A percentile compares a stretch with the other conserved stretches of the same genome.
These are phyloP conservation scores for Todiramphus chloris DNA, from an alignment of 2,113 vertebrate genomes.

Conservation along the genomic window DNA sequence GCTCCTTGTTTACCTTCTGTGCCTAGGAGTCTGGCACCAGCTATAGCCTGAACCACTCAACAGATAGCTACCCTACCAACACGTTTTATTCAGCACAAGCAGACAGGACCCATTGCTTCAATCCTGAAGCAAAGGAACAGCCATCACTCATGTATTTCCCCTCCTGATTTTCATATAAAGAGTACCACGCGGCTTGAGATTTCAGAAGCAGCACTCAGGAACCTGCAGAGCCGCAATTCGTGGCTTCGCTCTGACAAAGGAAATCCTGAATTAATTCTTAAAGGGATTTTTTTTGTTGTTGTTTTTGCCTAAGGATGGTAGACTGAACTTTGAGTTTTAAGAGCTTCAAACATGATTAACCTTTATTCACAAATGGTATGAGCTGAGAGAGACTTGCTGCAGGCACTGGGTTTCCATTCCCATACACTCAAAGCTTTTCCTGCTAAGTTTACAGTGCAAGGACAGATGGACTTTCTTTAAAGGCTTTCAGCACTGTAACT, in stretches of 20 bases:
- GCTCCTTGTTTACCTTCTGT: not conserved
- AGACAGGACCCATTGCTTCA: not conserved
- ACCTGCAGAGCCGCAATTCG: not conserved
- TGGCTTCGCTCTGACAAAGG: not conserved
- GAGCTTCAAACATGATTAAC: not conserved
- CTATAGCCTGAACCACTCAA: not conserved
- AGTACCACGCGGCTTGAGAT: not conserved
- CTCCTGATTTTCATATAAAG: not conserved
- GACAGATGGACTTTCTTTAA: not conserved
- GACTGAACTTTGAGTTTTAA: not conserved
- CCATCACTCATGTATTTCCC: not conserved
- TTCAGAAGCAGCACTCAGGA: not conserved
- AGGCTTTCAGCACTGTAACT: not conserved
- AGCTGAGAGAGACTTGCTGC: not conserved
- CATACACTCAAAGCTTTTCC: not conserved
- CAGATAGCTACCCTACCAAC: not conserved
- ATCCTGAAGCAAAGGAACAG: not conserved
- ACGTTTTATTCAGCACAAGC: not conserved
- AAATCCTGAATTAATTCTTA: not conserved
- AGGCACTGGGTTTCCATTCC: not conserved
- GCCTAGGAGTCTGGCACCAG: not conserved
- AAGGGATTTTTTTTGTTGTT: not conserved
- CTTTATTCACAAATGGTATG: not conserved
- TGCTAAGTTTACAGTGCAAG: not conserved
- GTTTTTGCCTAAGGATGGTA: not conserved